Percentiles rank a stretch among this genome's conserved stretches.
phyloP scores from a whole-genome alignment of 2,113 vertebrate species.

The Leucosticte australis region DNA sequence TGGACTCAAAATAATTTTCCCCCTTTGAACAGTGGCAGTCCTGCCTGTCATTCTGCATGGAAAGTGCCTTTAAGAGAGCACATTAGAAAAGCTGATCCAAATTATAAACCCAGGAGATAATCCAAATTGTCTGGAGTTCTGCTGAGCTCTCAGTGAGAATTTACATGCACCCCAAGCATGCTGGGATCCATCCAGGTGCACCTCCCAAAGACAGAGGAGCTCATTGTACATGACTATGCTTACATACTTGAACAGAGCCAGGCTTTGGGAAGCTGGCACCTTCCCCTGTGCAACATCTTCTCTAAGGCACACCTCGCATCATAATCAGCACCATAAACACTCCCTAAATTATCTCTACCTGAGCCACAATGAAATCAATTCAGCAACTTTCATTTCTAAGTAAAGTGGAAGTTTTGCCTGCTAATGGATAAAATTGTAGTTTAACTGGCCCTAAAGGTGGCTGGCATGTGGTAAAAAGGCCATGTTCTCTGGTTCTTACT shows the following conservation, averaged over 20 bases:
- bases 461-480: neutral
- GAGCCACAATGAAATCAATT: neutral
- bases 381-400: neutral
- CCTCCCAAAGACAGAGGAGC: neutral
- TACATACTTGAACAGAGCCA: neutral
- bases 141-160: neutral
- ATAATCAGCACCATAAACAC: neutral
- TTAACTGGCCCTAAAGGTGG: conserved; percentile 21
- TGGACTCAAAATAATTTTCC: neutral
- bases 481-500: conserved; percentile 21
- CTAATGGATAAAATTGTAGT: neutral
- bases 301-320: neutral
- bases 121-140: neutral
- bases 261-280: neutral
- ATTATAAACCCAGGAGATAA: neutral
- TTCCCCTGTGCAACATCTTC: neutral
- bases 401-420: conserved; percentile 9
- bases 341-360: neutral
- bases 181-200: neutral
- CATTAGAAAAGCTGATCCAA: neutral
- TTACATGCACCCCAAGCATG: neutral
- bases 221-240: neutral
- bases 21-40: neutral
- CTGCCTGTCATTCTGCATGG: neutral
- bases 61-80: neutral